Evolutionary conservation across 2,888 invertebrate species (phyloP).

Genomic region (Phaedon cochleariae): DNA sequence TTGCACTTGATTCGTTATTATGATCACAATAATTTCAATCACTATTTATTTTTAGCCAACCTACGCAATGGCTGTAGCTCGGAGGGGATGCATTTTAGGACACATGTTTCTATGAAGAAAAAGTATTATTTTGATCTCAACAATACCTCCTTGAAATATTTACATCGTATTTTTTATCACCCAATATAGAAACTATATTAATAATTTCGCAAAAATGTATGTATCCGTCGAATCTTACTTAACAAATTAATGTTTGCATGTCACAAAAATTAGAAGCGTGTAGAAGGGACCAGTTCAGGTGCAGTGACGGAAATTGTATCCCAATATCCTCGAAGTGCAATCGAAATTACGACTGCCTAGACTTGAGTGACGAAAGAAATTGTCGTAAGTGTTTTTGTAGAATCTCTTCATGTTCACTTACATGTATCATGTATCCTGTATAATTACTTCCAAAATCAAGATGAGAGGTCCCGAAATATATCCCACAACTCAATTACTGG

Average conservation of each 20-base stretch:
- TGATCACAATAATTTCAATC: too few relatives aligned
- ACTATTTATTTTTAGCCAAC: too few relatives aligned
- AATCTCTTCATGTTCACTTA: conserved; percentile 16
- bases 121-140: too few relatives aligned
- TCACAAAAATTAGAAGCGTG: conserved; percentile 58
- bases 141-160: too few relatives aligned
- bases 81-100: too few relatives aligned
- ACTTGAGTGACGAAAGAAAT: conserved; percentile 66
- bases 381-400: conserved; percentile 60
- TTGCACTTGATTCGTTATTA: too few relatives aligned
- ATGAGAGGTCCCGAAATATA: background rate
- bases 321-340: conserved; percentile 68
- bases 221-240: conserved; percentile 9
- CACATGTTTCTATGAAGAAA: too few relatives aligned
- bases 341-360: conserved; percentile 67
- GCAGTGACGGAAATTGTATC: conserved; percentile 68
- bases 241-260: conserved; percentile 37
- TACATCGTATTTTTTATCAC: too few relatives aligned
- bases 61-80: too few relatives aligned
- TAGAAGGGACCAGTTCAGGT: conserved; percentile 73
- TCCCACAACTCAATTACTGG: background rate
- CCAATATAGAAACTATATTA: background rate
- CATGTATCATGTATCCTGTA: conserved; percentile 14
- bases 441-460: background rate
- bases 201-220: background rate